Base-by-base conservation (phyloP, 2,113 vertebrate genomes). In the Struthidea cinerea region DNA sequence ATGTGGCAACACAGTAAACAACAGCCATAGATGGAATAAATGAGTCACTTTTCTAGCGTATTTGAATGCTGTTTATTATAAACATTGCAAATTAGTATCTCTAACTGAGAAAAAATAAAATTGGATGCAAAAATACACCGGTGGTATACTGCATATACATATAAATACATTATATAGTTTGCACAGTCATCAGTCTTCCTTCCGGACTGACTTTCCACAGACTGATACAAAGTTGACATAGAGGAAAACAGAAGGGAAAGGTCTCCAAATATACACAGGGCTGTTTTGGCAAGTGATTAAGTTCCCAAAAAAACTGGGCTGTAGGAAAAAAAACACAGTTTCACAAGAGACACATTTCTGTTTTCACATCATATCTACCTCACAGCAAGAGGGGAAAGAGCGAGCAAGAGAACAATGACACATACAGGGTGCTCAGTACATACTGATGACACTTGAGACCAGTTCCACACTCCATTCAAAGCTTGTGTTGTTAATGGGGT, bases 31-130 rank as follows among this genome's bases (percentile, higher is more conserved):
- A 61, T 8, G 33, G 87, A 84, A 75, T 69, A 90, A 68, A 85
- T 93, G 69, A 94, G 52, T 92, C 80, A 84, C 32, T 88, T 76
- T 83, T 63, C 70, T 60, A 94, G 55, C 42, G 9, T 76, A 53
- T 90, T 79, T 90, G 93, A 90, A 94, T 94, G 68, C 55, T 94
- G 67, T 89, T 96, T 96, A 95, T 93, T 95, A 94, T 86, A 96
- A 96, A 95, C 78, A 90, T 84, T 88, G 73, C 20, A 95, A 92
- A 91, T 70, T 39, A 91, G 6, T 83, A 71, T 93, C 77, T 94
- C 84, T 87, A 71, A 93, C 78, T 76, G 68, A 92, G 79, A 94
- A 86, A 96, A 96, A 94, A 76, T 87, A 86, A 92, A 92, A 90
- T 13, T 84, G 44, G 85, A 86, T 96, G 90, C 86, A 89, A 95